Percentiles rank a stretch among this genome's conserved stretches.
Conservation (phyloP, 2,888 invertebrate genomes). For the Phalangium opilio region DNA sequence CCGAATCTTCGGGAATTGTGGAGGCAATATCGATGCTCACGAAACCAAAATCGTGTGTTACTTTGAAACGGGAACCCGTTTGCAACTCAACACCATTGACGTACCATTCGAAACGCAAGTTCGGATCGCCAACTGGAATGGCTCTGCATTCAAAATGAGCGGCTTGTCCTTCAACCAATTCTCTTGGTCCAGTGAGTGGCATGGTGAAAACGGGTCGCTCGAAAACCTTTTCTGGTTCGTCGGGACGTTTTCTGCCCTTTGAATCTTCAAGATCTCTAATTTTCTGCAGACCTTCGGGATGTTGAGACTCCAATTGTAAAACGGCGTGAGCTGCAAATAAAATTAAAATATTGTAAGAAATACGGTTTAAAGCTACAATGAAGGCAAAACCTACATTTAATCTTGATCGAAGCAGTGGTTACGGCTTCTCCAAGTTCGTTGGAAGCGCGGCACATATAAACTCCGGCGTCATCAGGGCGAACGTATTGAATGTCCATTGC, state of each 20-base stretch:
- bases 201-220: constrained; percentile 82
- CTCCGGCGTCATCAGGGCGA: constrained; percentile 74
- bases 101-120: constrained; percentile 77
- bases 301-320: constrained; percentile 76
- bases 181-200: constrained; percentile 69
- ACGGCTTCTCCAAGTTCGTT: constrained; percentile 70
- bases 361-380: not conserved
- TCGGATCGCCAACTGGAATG: constrained; percentile 75
- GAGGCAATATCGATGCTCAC: constrained; percentile 81
- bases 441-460: constrained; percentile 80
- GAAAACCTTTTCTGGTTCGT: constrained; percentile 62
- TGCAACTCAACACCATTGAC: constrained; percentile 80
- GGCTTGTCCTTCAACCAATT: constrained; percentile 69
- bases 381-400: constrained; percentile 18
- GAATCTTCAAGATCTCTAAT: constrained; percentile 42
- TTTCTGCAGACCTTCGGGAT: constrained; percentile 79
- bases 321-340: constrained; percentile 24
- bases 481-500: constrained; percentile 84
- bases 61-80: constrained; percentile 78
- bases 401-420: constrained; percentile 24
- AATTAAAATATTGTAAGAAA: not conserved
- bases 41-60: constrained; percentile 83
- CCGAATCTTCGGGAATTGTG: constrained; percentile 74
- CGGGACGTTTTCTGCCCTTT: constrained; percentile 29
- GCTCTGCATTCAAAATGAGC: constrained; percentile 86